phyloP scores from a whole-genome alignment of 2,113 vertebrate genomes.

The Phaethon lepturus region DNA sequence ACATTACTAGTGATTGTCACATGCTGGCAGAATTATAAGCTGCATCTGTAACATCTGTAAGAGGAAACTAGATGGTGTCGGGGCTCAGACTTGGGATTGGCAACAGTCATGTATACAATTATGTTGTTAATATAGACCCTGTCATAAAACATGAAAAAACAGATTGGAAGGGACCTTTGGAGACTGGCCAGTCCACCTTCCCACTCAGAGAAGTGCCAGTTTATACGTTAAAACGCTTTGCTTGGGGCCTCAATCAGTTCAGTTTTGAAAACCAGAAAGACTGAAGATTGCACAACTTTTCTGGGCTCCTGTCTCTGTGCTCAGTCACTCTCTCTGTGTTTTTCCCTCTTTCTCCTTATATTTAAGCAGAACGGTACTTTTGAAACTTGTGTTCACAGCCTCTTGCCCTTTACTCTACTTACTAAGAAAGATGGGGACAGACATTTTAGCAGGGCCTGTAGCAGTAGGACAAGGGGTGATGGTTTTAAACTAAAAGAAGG shows the following conservation, averaged over 20 bases:
- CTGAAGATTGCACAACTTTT: neutral
- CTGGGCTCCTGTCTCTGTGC: neutral
- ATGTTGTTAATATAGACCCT: neutral
- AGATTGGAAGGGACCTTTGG: neutral
- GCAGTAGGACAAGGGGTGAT: too few species aligned
- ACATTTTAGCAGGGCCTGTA: too few species aligned
- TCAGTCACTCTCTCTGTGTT: neutral
- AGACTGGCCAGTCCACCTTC: neutral
- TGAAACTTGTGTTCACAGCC: neutral
- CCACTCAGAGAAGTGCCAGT: too few species aligned
- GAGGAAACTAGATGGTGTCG: neutral
- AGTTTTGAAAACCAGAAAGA: neutral
- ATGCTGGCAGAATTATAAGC: neutral
- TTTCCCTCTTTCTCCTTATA: neutral
- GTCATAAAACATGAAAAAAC: neutral
- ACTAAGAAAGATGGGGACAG: too few species aligned
- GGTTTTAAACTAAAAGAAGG: too few species aligned
- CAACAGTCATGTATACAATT: fast-evolving
- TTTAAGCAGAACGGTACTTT: neutral
- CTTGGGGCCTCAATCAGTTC: neutral
- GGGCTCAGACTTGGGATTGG: neutral
- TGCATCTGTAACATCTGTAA: neutral
- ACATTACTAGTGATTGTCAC: neutral
- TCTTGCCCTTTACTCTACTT: neutral
- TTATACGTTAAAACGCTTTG: neutral